Evolutionary conservation across 92 coral and sea anemone species (phyloP), one percentile per base, ranked within the genome.

Genomic region (Epizoanthus illoricatus): DNA sequence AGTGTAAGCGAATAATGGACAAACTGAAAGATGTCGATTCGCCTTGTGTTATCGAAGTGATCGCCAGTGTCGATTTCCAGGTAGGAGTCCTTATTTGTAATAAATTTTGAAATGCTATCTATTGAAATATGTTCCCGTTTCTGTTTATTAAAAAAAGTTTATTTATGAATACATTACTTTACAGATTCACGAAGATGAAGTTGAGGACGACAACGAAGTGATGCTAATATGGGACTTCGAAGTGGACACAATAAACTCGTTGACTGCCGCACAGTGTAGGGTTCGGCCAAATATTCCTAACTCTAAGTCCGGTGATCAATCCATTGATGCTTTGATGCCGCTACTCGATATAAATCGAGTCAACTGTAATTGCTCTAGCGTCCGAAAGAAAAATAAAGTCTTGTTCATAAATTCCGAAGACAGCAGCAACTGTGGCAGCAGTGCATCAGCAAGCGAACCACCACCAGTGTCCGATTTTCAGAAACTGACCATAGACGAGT

Each of bases 41-140:
- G 11, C 76, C 76, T 42, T 71, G 60, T 56, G 65, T 74, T 74
- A 74, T 74, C 49, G 65, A 74, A 55, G 79, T 74, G 49, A 74
- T 45, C 49, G 79, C 79, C 65, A 74, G 79, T 57, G 80, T 74
- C 5, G 80, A 74, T 57, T 74, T 74, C 80, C 67, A 74, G 80
- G 80, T 74, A 74, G 23, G 66, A 74, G n/a, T 24, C 21, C 6
- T 28, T 28, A 74, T 56, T 57, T 23, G 80, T 74, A 16, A 11
- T 17, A 15, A 74, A 74, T 23, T 55, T 74, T 73, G 7, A 52
- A 11, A 21, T 54, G 55, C 11, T 49, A 49, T 54, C 80, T 74
- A 12, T 74, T 74, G 11, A 12, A 12, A 49, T 74, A 55, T 23
- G 64, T 74, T 74, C 20, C 2, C 49, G 4, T 36, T 55, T 74